phyloP scores from a whole-genome alignment of 2,888 invertebrate genomes.

The Drosophila mulleri region DNA sequence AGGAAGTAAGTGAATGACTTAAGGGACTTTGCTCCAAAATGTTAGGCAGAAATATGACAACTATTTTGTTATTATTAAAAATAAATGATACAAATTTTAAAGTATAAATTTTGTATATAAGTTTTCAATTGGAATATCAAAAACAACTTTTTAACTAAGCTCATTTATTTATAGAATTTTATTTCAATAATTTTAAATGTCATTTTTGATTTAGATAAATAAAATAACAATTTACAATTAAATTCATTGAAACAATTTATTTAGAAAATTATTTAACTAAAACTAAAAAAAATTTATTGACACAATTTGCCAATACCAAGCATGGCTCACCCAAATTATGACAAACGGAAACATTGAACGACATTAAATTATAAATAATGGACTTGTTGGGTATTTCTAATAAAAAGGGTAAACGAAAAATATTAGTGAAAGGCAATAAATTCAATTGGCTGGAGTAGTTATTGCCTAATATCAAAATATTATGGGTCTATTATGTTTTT shows the following conservation, averaged over 20 bases:
- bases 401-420: neutral
- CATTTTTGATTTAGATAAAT: neutral
- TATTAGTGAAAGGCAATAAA: neutral
- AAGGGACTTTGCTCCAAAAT: neutral
- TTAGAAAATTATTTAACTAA: neutral
- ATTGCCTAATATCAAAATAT: slow-evolving; percentile 34
- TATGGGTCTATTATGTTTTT: slow-evolving; percentile 28
- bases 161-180: neutral
- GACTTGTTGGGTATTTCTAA: neutral
- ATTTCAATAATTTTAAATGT: neutral
- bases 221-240: neutral
- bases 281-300: neutral
- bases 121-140: neutral
- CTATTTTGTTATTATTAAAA: too few species aligned
- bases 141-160: neutral
- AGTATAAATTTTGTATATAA: too few species aligned
- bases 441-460: slow-evolving; percentile 33
- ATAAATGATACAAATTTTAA: too few species aligned
- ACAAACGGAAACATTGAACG: neutral
- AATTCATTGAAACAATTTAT: neutral
- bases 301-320: neutral
- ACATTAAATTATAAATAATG: slow-evolving; percentile 3
- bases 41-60: neutral
- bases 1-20: neutral
- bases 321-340: neutral